A percentile compares a stretch with the other conserved stretches of the same genome.
phyloP scores from a whole-genome alignment of 2,888 invertebrate species.

The Tetragonula carbonaria region DNA sequence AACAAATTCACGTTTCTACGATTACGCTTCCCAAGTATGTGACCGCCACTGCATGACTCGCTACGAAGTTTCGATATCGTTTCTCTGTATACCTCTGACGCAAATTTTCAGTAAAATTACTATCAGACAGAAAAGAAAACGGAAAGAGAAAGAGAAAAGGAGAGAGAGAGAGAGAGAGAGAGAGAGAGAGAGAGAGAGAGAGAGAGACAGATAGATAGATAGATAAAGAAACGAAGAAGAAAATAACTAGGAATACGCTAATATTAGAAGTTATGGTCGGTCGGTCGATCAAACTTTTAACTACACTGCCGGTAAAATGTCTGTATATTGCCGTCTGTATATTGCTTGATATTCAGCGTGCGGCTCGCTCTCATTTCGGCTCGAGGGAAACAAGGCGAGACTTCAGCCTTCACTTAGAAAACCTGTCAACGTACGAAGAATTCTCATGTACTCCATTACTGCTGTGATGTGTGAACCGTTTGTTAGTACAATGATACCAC shows the following conservation, averaged over 20 bases:
- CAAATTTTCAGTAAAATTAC: conserved; percentile 48
- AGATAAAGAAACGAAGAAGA: conserved; percentile 14
- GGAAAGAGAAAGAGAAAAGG: conserved; percentile 47
- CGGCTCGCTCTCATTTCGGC: conserved; percentile 79
- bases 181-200: neutral
- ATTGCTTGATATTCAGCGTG: conserved; percentile 73
- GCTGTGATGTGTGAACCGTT: conserved; percentile 57
- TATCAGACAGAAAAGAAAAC: conserved; percentile 47
- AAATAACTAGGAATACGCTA: conserved; percentile 66
- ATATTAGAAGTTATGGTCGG: conserved; percentile 73
- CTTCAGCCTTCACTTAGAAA: conserved; percentile 82
- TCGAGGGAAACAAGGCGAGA: conserved; percentile 80
- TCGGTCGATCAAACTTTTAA: conserved; percentile 63
- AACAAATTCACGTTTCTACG: no score
- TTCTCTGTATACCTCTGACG: conserved; percentile 39
- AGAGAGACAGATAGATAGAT: no score
- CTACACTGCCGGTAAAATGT: conserved; percentile 50
- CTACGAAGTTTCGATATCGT: conserved; percentile 40
- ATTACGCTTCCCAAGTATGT: no score
- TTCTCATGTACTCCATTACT: conserved; percentile 76
- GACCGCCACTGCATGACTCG: neutral
- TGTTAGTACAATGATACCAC: conserved; percentile 48
- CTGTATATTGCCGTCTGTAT: conserved; percentile 54
- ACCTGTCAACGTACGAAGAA: conserved; percentile 82
- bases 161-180: neutral